phyloP scores from a whole-genome alignment of 2,113 vertebrate genomes.

The Lagopus muta region DNA sequence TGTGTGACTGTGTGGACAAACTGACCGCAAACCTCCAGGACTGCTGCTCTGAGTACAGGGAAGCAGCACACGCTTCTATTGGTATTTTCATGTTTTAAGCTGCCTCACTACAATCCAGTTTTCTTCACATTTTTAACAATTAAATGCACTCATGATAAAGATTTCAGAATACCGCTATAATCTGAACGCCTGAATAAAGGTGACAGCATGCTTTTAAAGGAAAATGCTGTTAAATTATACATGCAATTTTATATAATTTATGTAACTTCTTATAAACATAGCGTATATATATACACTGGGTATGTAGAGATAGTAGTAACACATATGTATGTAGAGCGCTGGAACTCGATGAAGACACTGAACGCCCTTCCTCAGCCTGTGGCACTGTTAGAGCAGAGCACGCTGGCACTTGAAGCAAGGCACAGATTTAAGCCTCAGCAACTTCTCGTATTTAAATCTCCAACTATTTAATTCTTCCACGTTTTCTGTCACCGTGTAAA shows the following conservation, averaged over 20 bases:
- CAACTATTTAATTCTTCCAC: conserved; percentile 30
- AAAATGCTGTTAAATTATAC: background rate
- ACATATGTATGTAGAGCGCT: background rate
- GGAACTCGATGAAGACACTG: conserved; percentile 5
- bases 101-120: background rate
- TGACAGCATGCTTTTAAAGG: conserved; percentile 14
- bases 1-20: conserved; percentile 59
- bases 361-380: conserved; percentile 3
- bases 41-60: conserved; percentile 30
- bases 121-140: conserved; percentile 17
- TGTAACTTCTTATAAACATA: background rate
- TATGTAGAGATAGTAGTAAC: background rate
- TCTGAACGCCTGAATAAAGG: conserved; percentile 12
- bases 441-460: conserved; percentile 10
- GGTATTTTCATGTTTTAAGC: conserved; percentile 23
- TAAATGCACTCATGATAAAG: background rate
- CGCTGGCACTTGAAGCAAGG: conserved; percentile 45
- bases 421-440: conserved; percentile 38
- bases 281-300: background rate
- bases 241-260: background rate
- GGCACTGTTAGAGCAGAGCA: conserved; percentile 10
- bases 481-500: conserved; percentile 22
- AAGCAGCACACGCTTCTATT: conserved; percentile 37
- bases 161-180: conserved; percentile 8
- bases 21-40: conserved; percentile 46